These are phyloP conservation scores for Ranitomeya imitator DNA, from an alignment of 2,113 vertebrate species.

Conservation along the genomic window DNA sequence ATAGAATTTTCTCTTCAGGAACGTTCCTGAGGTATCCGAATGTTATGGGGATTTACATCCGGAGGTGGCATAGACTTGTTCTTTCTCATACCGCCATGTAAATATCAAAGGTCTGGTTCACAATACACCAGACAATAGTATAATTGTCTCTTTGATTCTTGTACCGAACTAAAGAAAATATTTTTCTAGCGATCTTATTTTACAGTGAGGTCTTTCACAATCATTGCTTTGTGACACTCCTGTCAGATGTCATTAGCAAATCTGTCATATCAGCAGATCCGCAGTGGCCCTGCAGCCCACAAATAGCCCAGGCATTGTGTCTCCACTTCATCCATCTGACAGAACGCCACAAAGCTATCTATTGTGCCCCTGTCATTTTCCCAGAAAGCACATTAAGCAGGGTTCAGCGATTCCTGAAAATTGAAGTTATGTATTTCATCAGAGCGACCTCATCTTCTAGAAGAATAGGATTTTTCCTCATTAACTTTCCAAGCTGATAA, in stretches of 20 bases:
- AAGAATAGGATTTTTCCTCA: slow-evolving; percentile 56
- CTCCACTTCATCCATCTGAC: slow-evolving; percentile 70
- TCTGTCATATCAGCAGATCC: slow-evolving; percentile 70
- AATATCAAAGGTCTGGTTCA: background rate
- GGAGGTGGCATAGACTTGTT: background rate
- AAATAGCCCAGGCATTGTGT: slow-evolving; percentile 69
- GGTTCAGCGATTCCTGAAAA: slow-evolving; percentile 68
- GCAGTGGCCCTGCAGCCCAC: slow-evolving; percentile 64
- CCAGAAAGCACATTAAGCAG: slow-evolving; percentile 68
- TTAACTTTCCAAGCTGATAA: slow-evolving; percentile 49
- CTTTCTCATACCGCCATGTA: background rate
- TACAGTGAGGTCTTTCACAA: slow-evolving; percentile 62
- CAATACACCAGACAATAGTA: background rate
- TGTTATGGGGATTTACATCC: background rate
- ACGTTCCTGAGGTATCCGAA: background rate
- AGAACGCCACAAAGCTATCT: slow-evolving; percentile 74
- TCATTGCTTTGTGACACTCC: slow-evolving; percentile 73
- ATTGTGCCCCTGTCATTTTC: slow-evolving; percentile 76
- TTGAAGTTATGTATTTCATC: slow-evolving; percentile 61
- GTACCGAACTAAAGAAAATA: slow-evolving; percentile 1
- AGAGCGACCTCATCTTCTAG: slow-evolving; percentile 59
- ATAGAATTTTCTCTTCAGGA: background rate
- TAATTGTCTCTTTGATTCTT: slow-evolving; percentile 1
- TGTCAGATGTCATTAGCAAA: slow-evolving; percentile 78
- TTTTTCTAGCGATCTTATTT: slow-evolving; percentile 23